Base-by-base conservation (phyloP, 2,888 invertebrate genomes). In the Busseola fusca region DNA sequence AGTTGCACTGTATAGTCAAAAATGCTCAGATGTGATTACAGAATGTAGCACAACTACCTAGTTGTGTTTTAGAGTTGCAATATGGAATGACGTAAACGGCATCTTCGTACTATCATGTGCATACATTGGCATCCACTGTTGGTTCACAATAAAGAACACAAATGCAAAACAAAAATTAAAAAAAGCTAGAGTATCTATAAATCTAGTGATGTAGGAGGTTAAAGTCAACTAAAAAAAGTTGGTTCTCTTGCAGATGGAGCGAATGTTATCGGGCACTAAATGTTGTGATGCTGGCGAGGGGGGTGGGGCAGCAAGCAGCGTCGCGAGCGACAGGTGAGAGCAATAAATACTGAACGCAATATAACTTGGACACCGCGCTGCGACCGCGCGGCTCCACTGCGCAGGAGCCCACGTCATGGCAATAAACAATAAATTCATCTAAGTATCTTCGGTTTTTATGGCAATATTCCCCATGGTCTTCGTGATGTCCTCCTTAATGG, bases 341-440 rank as follows among this genome's bases (percentile, higher is more conserved):
- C 87, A 85, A 89, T 88, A 89, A 88, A 88, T 89, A 88, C 82
- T 81, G 84, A 87, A 86, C 80, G 86, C 86, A 88, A 88, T 89
- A 86, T 86, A 89, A 88, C 74, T 88, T 88, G 86, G 77, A 84
- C 85, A 80, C 75, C 79, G 85, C 85, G 80, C 72, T 63, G 54
- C 63, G 52, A 10, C 56, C 25, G 66, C 66, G 54, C 64, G 64
- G n/a, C 56, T 70, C 80, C 86, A 72, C 30, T 60, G 60, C n/a
- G 30, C 10, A 5, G n/a, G 9, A 70, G 67, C 40, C 34, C 58
- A 12, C 40, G 60, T 18, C 60, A 60, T 18, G 37, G 37, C 59
- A 12, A 34, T 57, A 45, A 52, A 63, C 67, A 50, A 66, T 63
- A 50, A 48, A 64, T 30, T 52, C 10, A 27, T 50, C 4, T 37